These are phyloP conservation scores for Heteropelma amictum DNA, from an alignment of 2,888 invertebrate genomes.

Conservation along the genomic window DNA sequence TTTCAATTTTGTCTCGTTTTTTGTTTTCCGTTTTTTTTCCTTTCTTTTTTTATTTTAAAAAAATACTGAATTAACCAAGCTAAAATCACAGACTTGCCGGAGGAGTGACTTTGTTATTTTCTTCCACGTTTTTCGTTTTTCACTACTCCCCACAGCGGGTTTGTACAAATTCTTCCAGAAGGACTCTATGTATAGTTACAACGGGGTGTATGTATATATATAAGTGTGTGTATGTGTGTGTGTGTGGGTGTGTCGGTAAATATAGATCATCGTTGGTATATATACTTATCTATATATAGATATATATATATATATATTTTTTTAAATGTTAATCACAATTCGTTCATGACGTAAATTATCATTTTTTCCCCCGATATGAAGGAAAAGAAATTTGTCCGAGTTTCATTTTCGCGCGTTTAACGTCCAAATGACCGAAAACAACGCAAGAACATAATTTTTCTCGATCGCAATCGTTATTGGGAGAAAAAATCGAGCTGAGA, in stretches of 20 bases:
- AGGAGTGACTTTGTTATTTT: conserved; percentile 48
- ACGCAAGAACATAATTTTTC: too few species aligned
- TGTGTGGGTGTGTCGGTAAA: conserved; percentile 53
- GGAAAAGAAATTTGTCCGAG: background rate
- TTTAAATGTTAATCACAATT: conserved; percentile 68
- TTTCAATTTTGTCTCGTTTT: conserved; percentile 56
- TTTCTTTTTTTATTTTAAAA: conserved; percentile 74
- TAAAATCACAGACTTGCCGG: conserved; percentile 78
- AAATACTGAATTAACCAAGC: conserved; percentile 78
- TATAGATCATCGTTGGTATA: conserved; percentile 60
- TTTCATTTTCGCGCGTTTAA: too few species aligned
- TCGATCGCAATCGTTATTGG: too few species aligned
- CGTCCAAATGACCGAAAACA: too few species aligned
- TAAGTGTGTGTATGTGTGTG: conserved; percentile 46
- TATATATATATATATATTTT: conserved; percentile 43
- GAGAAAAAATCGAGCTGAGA: background rate
- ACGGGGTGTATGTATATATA: conserved; percentile 60
- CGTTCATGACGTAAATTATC: conserved; percentile 35
- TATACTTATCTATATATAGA: conserved; percentile 55
- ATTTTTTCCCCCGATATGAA: background rate
- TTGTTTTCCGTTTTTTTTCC: conserved; percentile 49
- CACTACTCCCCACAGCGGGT: conserved; percentile 64
- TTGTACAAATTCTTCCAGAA: conserved; percentile 78
- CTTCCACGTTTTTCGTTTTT: conserved; percentile 27
- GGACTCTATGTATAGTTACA: conserved; percentile 73